These are phyloP conservation scores for Calameuta idolon DNA, from an alignment of 2,888 invertebrate species.

Conservation along the genomic window DNA sequence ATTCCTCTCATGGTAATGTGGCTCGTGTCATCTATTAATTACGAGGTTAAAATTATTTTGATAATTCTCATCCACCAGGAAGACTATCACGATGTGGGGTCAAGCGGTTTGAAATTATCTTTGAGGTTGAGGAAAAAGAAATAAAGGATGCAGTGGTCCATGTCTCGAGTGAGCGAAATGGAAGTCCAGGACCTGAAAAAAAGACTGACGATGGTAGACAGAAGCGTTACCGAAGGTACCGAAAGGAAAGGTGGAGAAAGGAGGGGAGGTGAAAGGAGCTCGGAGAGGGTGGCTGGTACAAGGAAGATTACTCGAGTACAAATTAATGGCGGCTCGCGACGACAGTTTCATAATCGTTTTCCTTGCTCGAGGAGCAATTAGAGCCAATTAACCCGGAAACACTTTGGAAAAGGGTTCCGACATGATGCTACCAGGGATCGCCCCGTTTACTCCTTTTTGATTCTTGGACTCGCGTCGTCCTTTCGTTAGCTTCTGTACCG, in stretches of 20 bases:
- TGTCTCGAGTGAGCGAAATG: background rate
- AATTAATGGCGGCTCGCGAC: slow-evolving; percentile 26
- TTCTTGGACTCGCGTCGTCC: slow-evolving; percentile 8
- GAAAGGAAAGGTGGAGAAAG: slow-evolving; percentile 16
- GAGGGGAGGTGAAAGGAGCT: slow-evolving; percentile 5
- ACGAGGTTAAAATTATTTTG: background rate
- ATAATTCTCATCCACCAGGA: background rate
- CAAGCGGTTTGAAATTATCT: slow-evolving; percentile 8
- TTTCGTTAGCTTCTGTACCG: background rate
- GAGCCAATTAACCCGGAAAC: slow-evolving; percentile 49
- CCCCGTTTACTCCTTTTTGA: slow-evolving; percentile 27
- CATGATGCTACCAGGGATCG: slow-evolving; percentile 22
- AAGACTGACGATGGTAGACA: slow-evolving; percentile 16
- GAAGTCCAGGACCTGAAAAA: background rate
- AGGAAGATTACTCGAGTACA: slow-evolving; percentile 27
- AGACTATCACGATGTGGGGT: background rate
- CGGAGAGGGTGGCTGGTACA: background rate
- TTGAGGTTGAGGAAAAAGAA: background rate
- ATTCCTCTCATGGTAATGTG: background rate
- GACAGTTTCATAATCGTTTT: slow-evolving; percentile 42
- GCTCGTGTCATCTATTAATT: background rate
- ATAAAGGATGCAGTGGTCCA: background rate
- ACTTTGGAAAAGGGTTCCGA: slow-evolving; percentile 28
- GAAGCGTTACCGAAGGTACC: slow-evolving; percentile 16
- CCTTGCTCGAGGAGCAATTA: slow-evolving; percentile 46